A percentile compares a stretch with the other conserved stretches of the same genome.
phyloP scores from a whole-genome alignment of 2,113 vertebrate species.

The Hippolais icterina region DNA sequence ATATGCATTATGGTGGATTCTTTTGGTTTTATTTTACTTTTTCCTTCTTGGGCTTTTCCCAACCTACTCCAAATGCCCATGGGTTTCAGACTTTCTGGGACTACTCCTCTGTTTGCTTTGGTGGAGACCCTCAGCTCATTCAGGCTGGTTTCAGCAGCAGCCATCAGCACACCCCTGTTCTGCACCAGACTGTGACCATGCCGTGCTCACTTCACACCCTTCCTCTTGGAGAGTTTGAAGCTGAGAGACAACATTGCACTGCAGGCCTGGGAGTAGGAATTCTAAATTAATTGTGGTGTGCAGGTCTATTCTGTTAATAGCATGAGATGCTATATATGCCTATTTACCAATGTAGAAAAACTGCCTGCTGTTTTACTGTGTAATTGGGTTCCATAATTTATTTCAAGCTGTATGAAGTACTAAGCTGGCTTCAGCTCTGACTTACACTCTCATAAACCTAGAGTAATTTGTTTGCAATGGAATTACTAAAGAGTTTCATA shows the following conservation, averaged over 20 bases:
- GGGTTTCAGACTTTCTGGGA: neutral
- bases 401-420: neutral
- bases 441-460: neutral
- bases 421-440: neutral
- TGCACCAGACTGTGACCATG: neutral
- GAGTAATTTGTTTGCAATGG: conserved; percentile 1
- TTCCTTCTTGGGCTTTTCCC: neutral
- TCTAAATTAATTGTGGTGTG: neutral
- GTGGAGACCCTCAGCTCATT: neutral
- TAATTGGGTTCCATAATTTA: conserved; percentile 29
- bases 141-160: neutral
- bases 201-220: neutral
- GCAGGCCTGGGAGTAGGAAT: neutral
- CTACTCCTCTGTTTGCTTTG: neutral
- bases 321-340: neutral
- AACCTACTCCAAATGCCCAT: neutral
- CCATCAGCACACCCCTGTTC: neutral
- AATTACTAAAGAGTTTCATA: neutral
- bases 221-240: neutral
- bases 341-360: neutral
- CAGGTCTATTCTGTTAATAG: neutral
- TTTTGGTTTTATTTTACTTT: neutral
- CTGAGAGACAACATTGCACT: neutral
- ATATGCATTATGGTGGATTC: neutral
- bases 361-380: neutral